Evolutionary conservation across 2,888 invertebrate species (phyloP).

Genomic region (Miltochrista miniata): DNA sequence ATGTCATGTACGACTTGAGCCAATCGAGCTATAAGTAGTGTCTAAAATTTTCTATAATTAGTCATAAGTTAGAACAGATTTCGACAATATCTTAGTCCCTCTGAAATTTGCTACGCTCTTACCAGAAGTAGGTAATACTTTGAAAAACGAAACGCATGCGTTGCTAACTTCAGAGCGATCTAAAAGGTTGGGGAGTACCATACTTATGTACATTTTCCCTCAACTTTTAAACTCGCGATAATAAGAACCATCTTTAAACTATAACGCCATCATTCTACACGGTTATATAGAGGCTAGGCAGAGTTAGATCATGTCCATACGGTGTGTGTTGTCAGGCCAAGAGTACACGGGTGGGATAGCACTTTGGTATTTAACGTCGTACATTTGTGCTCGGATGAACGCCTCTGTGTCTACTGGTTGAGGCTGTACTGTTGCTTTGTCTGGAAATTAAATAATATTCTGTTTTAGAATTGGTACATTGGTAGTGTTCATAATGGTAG

Average conservation of each 20-base stretch:
- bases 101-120: too few species aligned
- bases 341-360: conserved; percentile 87
- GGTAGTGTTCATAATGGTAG: too few species aligned
- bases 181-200: too few species aligned
- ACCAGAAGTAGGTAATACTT: too few species aligned
- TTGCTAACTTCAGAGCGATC: too few species aligned
- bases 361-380: conserved; percentile 87
- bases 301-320: conserved; percentile 56
- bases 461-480: too few species aligned
- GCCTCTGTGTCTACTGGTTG: conserved; percentile 88
- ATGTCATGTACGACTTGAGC: not conserved
- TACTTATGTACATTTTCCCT: not conserved
- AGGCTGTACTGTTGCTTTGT: conserved; percentile 90
- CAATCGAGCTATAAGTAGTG: too few species aligned
- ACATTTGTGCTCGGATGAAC: conserved; percentile 92
- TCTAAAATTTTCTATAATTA: too few species aligned
- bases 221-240: not conserved
- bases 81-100: too few species aligned
- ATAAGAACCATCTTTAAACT: not conserved
- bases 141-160: too few species aligned
- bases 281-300: not conserved
- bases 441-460: conserved; percentile 76
- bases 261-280: too few species aligned
- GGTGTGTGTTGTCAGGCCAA: conserved; percentile 59
- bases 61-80: too few species aligned